Conservation (phyloP, 2,797 vertebrate species). For the Hapalemur alaotrensis region DNA sequence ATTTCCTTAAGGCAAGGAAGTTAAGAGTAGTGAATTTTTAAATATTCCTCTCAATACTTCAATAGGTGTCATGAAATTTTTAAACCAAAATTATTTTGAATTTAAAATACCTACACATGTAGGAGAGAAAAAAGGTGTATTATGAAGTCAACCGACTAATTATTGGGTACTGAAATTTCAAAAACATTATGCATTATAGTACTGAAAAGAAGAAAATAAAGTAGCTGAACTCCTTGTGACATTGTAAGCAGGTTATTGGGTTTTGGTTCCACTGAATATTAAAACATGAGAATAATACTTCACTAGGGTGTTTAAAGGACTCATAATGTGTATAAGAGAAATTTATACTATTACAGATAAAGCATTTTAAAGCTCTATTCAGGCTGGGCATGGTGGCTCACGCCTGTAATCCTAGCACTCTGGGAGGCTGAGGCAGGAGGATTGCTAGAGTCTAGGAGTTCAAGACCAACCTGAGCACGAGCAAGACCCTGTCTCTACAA, state of each 20-base stretch:
- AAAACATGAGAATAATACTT: conserved; percentile 26
- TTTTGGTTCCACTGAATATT: conserved; percentile 55
- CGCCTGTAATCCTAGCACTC: too few species aligned
- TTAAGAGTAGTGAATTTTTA: conserved; percentile 38
- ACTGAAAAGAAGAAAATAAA: conserved; percentile 46
- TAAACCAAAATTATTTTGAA: conserved; percentile 60
- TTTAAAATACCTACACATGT: conserved; percentile 55
- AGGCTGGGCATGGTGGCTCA: too few species aligned
- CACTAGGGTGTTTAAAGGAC: conserved; percentile 35
- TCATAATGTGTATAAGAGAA: conserved; percentile 32
- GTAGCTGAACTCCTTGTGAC: conserved; percentile 35
- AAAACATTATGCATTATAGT: conserved; percentile 48
- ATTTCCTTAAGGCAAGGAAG: conserved; percentile 1
- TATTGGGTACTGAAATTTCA: conserved; percentile 44
- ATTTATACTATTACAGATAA: conserved; percentile 21
- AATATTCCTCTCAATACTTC: conserved; percentile 33
- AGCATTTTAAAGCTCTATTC: conserved; percentile 39
- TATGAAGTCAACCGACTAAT: conserved; percentile 53
- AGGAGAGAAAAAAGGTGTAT: conserved; percentile 34
- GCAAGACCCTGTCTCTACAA: too few species aligned
- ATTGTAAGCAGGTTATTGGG: conserved; percentile 37
- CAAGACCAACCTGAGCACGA: too few species aligned
- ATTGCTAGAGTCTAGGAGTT: too few species aligned
- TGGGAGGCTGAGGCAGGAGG: too few species aligned
- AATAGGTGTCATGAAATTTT: conserved; percentile 45